These are phyloP conservation scores for Emydura subglobosa DNA, from an alignment of 2,113 vertebrate genomes.

Conservation along the genomic window DNA sequence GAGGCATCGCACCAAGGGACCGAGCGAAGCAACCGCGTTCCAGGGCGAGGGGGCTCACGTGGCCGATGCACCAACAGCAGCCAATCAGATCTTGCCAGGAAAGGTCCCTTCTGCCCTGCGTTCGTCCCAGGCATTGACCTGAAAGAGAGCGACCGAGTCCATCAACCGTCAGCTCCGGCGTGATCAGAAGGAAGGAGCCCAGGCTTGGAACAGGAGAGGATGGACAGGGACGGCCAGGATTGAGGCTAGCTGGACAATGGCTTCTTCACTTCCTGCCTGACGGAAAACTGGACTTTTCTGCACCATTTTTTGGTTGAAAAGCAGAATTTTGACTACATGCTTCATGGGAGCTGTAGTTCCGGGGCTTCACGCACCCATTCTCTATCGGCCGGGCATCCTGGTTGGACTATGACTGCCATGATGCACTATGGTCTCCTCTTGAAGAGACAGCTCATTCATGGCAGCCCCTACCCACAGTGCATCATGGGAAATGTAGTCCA, in stretches of 20 bases:
- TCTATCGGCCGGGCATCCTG: neutral
- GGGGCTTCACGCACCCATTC: neutral
- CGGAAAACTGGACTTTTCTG: neutral
- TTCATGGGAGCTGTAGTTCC: neutral
- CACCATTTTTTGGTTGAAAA: neutral
- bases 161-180: too few relatives aligned
- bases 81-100: constrained; percentile 85
- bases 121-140: constrained; percentile 86
- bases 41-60: neutral
- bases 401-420: neutral
- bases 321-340: neutral
- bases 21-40: neutral
- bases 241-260: neutral
- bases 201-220: neutral
- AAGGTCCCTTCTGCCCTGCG: constrained; percentile 83
- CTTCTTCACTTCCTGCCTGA: neutral
- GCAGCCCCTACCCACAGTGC: neutral
- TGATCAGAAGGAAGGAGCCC: neutral
- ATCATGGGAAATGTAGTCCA: neutral
- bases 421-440: neutral
- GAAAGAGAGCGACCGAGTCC: neutral
- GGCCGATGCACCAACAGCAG: neutral
- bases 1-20: neutral
- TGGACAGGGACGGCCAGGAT: neutral
- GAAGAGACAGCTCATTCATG: neutral